phyloP scores from a whole-genome alignment of 2,797 vertebrate species.

The Enteromius argenteus region DNA sequence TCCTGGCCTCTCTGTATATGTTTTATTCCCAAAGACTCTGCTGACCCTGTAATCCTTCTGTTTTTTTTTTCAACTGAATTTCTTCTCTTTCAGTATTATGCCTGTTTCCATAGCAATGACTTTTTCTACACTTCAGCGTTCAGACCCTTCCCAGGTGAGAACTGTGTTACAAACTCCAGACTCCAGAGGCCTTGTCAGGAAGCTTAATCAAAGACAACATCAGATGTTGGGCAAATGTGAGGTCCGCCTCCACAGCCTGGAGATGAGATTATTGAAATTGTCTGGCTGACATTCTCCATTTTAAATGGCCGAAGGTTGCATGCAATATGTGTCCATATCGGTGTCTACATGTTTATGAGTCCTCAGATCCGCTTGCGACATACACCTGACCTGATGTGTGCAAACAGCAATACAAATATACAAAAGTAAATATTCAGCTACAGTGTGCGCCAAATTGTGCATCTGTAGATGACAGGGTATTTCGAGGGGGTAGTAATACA shows the following conservation, averaged over 20 bases:
- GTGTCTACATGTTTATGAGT: conserved; percentile 3
- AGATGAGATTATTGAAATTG: conserved; percentile 39
- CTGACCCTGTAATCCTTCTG: conserved; percentile 58
- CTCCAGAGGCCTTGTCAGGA: conserved; percentile 66
- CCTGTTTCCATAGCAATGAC: conserved; percentile 84
- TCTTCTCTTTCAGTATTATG: conserved; percentile 70
- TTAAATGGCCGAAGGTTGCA: neutral
- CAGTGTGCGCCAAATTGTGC: neutral
- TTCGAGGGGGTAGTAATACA: neutral
- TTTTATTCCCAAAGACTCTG: conserved; percentile 7
- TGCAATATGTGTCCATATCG: neutral
- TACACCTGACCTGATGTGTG: conserved; percentile 16
- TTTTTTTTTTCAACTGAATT: conserved; percentile 48
- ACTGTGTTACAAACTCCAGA: conserved; percentile 69
- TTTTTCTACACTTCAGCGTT: conserved; percentile 73
- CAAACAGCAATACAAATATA: conserved; percentile 17
- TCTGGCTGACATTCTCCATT: conserved; percentile 16
- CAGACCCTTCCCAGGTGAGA: conserved; percentile 74
- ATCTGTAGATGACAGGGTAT: neutral
- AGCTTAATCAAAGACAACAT: conserved; percentile 54
- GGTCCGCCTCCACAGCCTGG: conserved; percentile 22
- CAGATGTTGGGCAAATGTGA: conserved; percentile 43
- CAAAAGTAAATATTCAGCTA: conserved; percentile 14
- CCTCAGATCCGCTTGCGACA: neutral
- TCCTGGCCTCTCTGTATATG: neutral